Base-by-base conservation (phyloP, 2,888 invertebrate genomes). In the Brachyptera risi region DNA sequence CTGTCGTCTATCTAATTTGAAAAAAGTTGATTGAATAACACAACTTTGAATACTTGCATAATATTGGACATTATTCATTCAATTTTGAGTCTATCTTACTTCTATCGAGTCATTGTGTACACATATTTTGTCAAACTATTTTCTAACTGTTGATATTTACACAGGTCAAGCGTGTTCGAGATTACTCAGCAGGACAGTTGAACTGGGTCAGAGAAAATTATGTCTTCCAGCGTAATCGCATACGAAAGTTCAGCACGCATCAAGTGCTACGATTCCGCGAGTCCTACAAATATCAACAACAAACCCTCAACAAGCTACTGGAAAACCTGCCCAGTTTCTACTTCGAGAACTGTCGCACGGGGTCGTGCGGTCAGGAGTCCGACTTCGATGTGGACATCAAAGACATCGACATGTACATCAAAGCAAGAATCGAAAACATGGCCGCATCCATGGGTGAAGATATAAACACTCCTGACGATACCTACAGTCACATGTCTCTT, bases 201-300 rank as follows among this genome's bases (percentile, higher is more conserved):
- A 92, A 92, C 76, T 92, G 93, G 88, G 92, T 96, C 67, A 84
- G 95, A 64, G 96, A 96, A 75, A 95, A 94, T 76, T 96, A 96
- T 77, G 90, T 95, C 73, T 92, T 92, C 81, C 96, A 96, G 76
- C 83, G 96, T 61, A 91, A 94, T 76, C 90, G 94, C 76, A 93
- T 96, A 66, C 82, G 95, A 54, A 96, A 96, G 76, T 96, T 96
- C 78, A 94, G 95, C 78, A 88, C 92, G 19, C 92, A 93, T 73
- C 95, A 96, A 76, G 86, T 96, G 62, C 78, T 95, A 49, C 83
- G 92, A 57, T 78, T 96, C 47, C 85, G 95, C 27, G 95, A 96
- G 74, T 92, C 94, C 9, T 96, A 93, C 81, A 96, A 96, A 76
- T 91, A 94, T 73, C 96, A 96, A 75, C 96, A 96, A 74, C 93